Evolutionary conservation across 2,797 vertebrate species (phyloP).

Genomic region (Phrynocephalus guinanensis): DNA sequence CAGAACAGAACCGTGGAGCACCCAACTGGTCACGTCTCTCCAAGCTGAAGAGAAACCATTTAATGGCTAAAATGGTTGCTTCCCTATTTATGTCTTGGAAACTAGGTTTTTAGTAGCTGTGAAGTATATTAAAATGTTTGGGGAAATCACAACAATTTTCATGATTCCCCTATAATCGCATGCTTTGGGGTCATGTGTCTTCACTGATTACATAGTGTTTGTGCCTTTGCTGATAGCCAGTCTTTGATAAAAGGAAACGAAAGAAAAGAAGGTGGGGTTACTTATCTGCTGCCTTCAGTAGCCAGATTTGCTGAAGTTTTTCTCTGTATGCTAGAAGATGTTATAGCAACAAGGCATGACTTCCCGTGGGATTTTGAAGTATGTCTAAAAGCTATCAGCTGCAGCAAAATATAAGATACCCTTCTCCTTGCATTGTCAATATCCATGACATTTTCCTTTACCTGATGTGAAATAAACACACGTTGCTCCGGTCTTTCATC

Average conservation of each 20-base stretch:
- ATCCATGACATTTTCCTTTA: constrained; percentile 49
- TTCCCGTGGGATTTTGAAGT: constrained; percentile 28
- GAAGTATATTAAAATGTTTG: background rate
- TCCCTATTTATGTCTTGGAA: no score
- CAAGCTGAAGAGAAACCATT: background rate
- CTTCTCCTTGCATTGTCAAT: constrained; percentile 44
- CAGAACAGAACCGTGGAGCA: no score
- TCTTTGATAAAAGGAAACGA: constrained; percentile 3
- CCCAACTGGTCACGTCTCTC: no score
- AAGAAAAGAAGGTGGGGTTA: constrained; percentile 13
- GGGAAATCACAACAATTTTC: background rate
- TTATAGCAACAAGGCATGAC: constrained; percentile 17
- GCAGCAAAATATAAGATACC: constrained; percentile 33
- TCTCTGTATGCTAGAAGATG: constrained; percentile 6
- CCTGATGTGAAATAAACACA: constrained; percentile 53
- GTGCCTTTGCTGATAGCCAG: background rate
- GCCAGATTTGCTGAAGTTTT: constrained; percentile 31
- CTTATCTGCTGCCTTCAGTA: constrained; percentile 20
- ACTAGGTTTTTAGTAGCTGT: background rate
- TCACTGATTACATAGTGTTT: no score
- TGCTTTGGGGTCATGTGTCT: no score
- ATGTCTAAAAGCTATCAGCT: constrained; percentile 47
- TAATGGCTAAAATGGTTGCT: no score
- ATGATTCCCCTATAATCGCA: background rate
- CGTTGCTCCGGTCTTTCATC: constrained; percentile 43